Evolutionary conservation across 2,888 invertebrate genomes (phyloP), one percentile per base, ranked within the genome.

Genomic region (Aspidiotus destructor): DNA sequence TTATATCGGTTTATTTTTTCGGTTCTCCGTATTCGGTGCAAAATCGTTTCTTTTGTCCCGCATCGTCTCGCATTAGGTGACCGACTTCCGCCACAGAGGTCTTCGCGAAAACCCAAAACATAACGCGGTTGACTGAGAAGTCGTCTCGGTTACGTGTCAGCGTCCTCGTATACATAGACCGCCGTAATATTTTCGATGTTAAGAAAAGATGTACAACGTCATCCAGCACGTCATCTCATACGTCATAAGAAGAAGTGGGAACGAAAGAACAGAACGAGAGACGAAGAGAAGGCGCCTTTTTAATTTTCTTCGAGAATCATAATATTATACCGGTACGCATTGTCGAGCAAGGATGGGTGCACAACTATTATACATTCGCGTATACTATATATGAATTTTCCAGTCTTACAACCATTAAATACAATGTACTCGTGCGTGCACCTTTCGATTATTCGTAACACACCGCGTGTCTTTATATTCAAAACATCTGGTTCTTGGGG

Each of bases 401-500:
- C 44, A 65, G 55, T 55, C 42, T 44, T 55, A 44, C 55, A 41
- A 42, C 64, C 57, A 17, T 62, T 16, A 57, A 57, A 65, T 58
- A 67, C 67, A 67, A 67, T 67, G 67, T 67, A 67, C 60, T 52
- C 67, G 67, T 60, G 67, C 67, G 58, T 58, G 67, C 67, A 67
- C 65, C 65, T 67, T 67, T 67, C 58, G 48, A 55, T 65, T 57
- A 55, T 65, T 65, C 63, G 54, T 63, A n/a, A 48, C 40, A 40
- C 48, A 65, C 65, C 57, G 58, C 42, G 55, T 67, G 67, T 67
- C 67, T 67, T 67, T 67, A 60, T 42, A 65, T 48, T 28, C 15
- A 58, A 67, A 67, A 67, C 67, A 67, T 60, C 67, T 67, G 67
- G 67, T 67, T 67, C 67, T 67, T 67, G 58, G 67, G 67, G 67